phyloP scores from a whole-genome alignment of 2,797 vertebrate genomes.

The Bucorvus abyssinicus region DNA sequence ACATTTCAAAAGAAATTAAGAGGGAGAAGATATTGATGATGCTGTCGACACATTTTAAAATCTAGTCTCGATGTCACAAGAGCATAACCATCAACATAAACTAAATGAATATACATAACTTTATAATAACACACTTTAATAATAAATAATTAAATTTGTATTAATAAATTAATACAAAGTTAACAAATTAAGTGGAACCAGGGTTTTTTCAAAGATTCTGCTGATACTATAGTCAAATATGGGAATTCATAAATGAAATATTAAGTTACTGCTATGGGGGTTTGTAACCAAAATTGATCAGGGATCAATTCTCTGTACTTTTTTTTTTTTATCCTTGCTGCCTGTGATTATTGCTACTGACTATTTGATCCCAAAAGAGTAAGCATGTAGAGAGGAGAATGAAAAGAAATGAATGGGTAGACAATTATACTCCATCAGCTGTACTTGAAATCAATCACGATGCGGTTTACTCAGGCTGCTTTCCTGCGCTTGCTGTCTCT shows the following conservation, averaged over 20 bases:
- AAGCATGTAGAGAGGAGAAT: background rate
- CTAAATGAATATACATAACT: background rate
- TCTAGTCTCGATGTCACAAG: background rate
- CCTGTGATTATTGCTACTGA: background rate
- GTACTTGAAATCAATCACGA: slow-evolving; percentile 22
- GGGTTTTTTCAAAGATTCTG: background rate
- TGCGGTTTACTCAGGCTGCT: background rate
- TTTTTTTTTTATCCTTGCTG: background rate
- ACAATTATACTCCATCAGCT: background rate
- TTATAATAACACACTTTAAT: no score
- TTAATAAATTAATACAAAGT: no score
- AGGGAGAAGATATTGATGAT: background rate
- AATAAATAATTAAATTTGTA: no score
- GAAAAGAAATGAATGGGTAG: slow-evolving; percentile 9
- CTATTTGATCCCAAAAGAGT: background rate
- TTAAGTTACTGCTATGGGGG: background rate
- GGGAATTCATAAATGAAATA: background rate
- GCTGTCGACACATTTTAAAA: background rate
- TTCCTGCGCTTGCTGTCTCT: slow-evolving; percentile 14
- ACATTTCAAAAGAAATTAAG: background rate
- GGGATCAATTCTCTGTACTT: background rate
- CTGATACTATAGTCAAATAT: background rate
- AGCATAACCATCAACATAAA: background rate
- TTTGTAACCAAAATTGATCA: background rate
- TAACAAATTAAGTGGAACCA: background rate